These are phyloP conservation scores for Cheirogaleus medius DNA, from an alignment of 2,113 vertebrate species.

Conservation along the genomic window DNA sequence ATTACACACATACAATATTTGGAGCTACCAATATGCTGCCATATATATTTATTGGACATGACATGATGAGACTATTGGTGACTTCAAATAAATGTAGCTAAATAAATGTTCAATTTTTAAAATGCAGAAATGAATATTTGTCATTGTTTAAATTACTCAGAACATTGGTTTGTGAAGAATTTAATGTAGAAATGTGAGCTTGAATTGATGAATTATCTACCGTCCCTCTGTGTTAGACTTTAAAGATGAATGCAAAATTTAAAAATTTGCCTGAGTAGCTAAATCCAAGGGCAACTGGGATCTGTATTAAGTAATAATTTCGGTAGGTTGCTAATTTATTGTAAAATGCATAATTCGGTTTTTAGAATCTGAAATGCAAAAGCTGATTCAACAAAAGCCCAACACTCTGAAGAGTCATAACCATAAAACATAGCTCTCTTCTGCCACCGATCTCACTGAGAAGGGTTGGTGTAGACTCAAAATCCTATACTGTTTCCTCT, in stretches of 20 bases:
- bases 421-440: slow-evolving; percentile 32
- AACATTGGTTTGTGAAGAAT: neutral
- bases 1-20: neutral
- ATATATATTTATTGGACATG: slow-evolving; percentile 23
- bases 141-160: slow-evolving; percentile 30
- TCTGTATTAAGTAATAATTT: slow-evolving; percentile 30
- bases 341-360: slow-evolving; percentile 49
- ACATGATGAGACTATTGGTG: slow-evolving; percentile 24
- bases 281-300: slow-evolving; percentile 40
- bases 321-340: slow-evolving; percentile 61
- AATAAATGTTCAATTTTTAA: slow-evolving; percentile 5
- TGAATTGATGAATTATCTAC: slow-evolving; percentile 20
- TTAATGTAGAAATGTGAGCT: slow-evolving; percentile 10
- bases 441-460: slow-evolving; percentile 17
- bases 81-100: slow-evolving; percentile 18
- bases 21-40: neutral
- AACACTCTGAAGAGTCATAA: slow-evolving; percentile 36
- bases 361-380: slow-evolving; percentile 61
- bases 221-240: slow-evolving; percentile 17
- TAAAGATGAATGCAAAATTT: slow-evolving; percentile 3
- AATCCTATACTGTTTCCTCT: neutral
- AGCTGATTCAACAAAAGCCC: slow-evolving; percentile 46
- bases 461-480: slow-evolving; percentile 43
- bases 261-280: slow-evolving; percentile 26
- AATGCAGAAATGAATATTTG: slow-evolving; percentile 30